Conservation (phyloP, 2,113 vertebrate genomes). For the Hydropotes inermis region DNA sequence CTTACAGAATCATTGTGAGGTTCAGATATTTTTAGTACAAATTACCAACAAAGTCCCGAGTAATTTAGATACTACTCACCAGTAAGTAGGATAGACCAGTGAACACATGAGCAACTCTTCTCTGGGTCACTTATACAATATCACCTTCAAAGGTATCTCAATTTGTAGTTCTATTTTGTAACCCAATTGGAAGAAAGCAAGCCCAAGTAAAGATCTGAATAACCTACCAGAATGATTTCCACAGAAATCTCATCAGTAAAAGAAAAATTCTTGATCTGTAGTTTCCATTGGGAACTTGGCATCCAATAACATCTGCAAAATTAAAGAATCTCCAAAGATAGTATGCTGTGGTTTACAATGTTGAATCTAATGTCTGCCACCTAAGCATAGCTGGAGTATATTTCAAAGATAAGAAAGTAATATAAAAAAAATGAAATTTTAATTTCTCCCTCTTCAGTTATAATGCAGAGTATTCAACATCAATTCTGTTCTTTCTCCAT, state of each 20-base stretch:
- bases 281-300: slow-evolving; percentile 68
- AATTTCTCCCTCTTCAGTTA: slow-evolving; percentile 57
- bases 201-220: slow-evolving; percentile 66
- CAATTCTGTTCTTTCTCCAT: slow-evolving; percentile 52
- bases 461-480: slow-evolving; percentile 57
- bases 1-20: slow-evolving; percentile 21
- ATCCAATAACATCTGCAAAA: slow-evolving; percentile 77
- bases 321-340: slow-evolving; percentile 70
- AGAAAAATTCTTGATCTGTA: slow-evolving; percentile 61
- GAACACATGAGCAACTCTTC: slow-evolving; percentile 66
- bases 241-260: slow-evolving; percentile 51
- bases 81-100: slow-evolving; percentile 58
- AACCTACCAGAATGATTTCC: slow-evolving; percentile 9
- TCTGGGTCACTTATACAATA: slow-evolving; percentile 61
- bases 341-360: slow-evolving; percentile 67
- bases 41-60: slow-evolving; percentile 39
- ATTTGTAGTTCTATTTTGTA: slow-evolving; percentile 48
- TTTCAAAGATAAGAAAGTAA: slow-evolving; percentile 60
- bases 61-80: slow-evolving; percentile 53
- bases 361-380: slow-evolving; percentile 73
- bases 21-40: slow-evolving; percentile 55
- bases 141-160: slow-evolving; percentile 67
- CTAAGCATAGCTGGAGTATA: slow-evolving; percentile 1
- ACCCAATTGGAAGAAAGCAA: slow-evolving; percentile 67
- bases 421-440: slow-evolving; percentile 61